Percentiles rank a stretch among this genome's conserved stretches.
Conservation (phyloP, 2,113 vertebrate genomes). For the Vanacampus margaritifer region DNA sequence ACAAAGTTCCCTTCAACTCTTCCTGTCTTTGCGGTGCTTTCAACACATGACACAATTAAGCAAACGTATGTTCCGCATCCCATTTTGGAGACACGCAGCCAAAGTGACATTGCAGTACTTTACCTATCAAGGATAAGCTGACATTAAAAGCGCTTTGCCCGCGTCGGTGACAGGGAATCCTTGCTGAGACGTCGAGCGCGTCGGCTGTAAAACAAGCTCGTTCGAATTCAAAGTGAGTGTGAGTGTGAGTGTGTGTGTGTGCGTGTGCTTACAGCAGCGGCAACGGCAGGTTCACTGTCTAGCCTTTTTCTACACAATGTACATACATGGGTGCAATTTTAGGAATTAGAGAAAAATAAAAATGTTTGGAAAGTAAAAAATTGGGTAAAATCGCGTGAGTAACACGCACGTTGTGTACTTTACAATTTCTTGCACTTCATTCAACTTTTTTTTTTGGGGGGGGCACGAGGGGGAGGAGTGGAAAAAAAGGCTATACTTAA, state of each 20-base stretch:
- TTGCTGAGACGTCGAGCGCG: slow-evolving; percentile 12
- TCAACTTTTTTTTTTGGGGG: too few relatives aligned
- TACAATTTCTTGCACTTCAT: too few relatives aligned
- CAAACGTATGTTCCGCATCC: slow-evolving; percentile 12
- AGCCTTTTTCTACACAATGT: too few relatives aligned
- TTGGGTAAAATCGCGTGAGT: too few relatives aligned
- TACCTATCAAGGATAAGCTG: slow-evolving; percentile 47
- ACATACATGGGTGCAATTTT: too few relatives aligned
- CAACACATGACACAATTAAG: slow-evolving; percentile 15
- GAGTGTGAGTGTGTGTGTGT: not conserved
- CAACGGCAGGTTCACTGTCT: not conserved
- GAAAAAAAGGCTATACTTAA: too few relatives aligned
- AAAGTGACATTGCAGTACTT: slow-evolving; percentile 25
- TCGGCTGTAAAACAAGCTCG: slow-evolving; percentile 15
- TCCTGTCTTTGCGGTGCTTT: slow-evolving; percentile 13
- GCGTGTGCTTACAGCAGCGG: slow-evolving; percentile 8
- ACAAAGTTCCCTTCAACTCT: not conserved
- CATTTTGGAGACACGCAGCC: slow-evolving; percentile 19
- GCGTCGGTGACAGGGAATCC: slow-evolving; percentile 39
- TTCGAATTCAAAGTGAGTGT: not conserved
- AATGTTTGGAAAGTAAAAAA: too few relatives aligned
- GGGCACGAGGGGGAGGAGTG: too few relatives aligned
- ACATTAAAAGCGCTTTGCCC: slow-evolving; percentile 53
- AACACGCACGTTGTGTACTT: too few relatives aligned
- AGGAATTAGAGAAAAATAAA: too few relatives aligned